Evolutionary conservation across 2,113 vertebrate species (phyloP), one percentile per base, ranked within the genome.

Genomic region (Mionectes macconnelli): DNA sequence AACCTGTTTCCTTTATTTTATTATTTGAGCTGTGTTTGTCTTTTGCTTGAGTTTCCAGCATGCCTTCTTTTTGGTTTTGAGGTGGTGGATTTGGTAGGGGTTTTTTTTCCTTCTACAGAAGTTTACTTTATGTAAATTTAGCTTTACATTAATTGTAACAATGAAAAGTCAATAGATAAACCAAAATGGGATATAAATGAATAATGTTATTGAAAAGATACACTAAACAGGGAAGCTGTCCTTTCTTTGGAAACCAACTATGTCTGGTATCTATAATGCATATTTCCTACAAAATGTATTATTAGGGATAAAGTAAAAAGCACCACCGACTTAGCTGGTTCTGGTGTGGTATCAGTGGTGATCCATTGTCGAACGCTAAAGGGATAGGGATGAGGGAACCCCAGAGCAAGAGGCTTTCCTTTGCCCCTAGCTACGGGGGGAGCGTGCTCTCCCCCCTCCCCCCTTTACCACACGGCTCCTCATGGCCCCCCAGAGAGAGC

Each of bases 81-180:
- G 4, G 2, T 30, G 3, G 5, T 77, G 10, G 8, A 3, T 39
- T 84, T 53, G 39, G 19, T 59, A 8, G 15, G 8, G 3, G 2
- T 11, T 19, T 49, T 81, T 19, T 55, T 76, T 37, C 31, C 8
- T 5, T 14, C 25, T 35, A 9, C 20, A 52, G 33, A 82, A 55
- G 17, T 39, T 64, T 82, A 14, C 50, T 16, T 25, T 69, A 3
- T 8, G 4, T 57, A 22, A 85, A 49, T 76, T 72, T 47, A 75
- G 20, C 39, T 74, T 20, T 27, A 47, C 6, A 1, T 44, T 33
- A 83, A 73, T 64, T 72, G 21, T 60, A 78, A 17, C 40, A 73
- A n/a, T 39, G 9, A 72, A 40, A 81, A 86, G 44, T 21, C 45
- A 66, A 8, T 53, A 62, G 25, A 57, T 57, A 47, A 95, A 53